Evolutionary conservation across 2,888 invertebrate genomes (phyloP).

Genomic region (Noctua janthina): DNA sequence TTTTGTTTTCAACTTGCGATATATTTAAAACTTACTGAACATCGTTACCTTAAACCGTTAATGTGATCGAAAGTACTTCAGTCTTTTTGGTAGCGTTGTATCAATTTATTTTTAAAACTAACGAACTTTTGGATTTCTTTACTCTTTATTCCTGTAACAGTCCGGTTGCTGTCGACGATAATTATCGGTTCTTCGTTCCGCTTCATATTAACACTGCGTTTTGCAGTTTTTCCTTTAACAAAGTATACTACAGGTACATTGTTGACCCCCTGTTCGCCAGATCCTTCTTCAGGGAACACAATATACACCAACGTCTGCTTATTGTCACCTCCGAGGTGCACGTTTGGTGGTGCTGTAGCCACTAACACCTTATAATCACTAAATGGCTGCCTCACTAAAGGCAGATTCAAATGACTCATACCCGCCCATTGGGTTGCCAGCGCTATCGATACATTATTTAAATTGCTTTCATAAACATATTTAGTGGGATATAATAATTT

Average conservation of each 20-base stretch:
- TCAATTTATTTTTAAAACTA: slow-evolving; percentile 80
- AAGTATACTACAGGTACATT: slow-evolving; percentile 82
- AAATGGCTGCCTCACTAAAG: slow-evolving; percentile 76
- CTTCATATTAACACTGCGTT: slow-evolving; percentile 62
- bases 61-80: slow-evolving; percentile 40
- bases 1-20: no score
- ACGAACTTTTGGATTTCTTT: slow-evolving; percentile 80
- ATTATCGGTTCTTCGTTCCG: slow-evolving; percentile 76
- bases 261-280: slow-evolving; percentile 57
- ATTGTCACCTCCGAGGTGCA: slow-evolving; percentile 72
- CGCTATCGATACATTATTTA: slow-evolving; percentile 23
- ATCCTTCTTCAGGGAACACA: slow-evolving; percentile 78
- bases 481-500: slow-evolving; percentile 72
- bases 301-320: slow-evolving; percentile 79
- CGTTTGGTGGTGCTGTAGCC: slow-evolving; percentile 80
- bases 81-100: slow-evolving; percentile 51
- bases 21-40: not conserved
- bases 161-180: slow-evolving; percentile 82
- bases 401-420: slow-evolving; percentile 75
- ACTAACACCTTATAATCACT: slow-evolving; percentile 82
- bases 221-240: slow-evolving; percentile 70
- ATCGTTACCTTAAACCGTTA: slow-evolving; percentile 7
- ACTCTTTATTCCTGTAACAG: slow-evolving; percentile 83
- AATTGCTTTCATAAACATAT: slow-evolving; percentile 42
- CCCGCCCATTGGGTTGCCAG: slow-evolving; percentile 19